A percentile compares a stretch with the other conserved stretches of the same genome.
Conservation (phyloP, 2,888 invertebrate genomes). For the Rambutsinella grinnellia region DNA sequence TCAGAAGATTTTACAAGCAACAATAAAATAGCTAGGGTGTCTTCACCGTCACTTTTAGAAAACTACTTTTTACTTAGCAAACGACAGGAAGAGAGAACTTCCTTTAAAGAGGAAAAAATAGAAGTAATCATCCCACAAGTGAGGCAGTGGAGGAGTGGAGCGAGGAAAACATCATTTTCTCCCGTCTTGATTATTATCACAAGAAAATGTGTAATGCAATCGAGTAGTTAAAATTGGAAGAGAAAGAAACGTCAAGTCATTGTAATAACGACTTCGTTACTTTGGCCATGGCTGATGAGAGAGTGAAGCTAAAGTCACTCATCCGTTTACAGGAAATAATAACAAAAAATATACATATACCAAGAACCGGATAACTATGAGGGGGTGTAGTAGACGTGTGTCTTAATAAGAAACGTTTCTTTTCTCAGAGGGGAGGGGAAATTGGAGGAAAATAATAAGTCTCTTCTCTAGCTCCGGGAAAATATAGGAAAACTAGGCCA, state of each 20-base stretch:
- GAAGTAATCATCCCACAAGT: constrained; percentile 10
- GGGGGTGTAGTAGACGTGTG: constrained; percentile 2
- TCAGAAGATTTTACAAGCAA: too few relatives aligned
- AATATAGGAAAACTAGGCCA: neutral
- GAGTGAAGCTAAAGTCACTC: constrained; percentile 54
- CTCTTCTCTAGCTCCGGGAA: neutral
- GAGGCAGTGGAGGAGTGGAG: neutral
- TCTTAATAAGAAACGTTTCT: neutral
- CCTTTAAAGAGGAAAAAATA: constrained; percentile 45
- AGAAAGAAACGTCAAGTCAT: constrained; percentile 15
- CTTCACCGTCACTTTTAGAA: too few relatives aligned
- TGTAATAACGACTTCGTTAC: constrained; percentile 39
- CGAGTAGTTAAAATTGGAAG: neutral
- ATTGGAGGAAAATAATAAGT: constrained; percentile 5
- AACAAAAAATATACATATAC: constrained; percentile 14
- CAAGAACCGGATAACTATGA: neutral
- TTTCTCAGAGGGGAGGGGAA: constrained; percentile 8
- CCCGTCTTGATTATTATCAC: neutral
- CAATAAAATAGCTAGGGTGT: too few relatives aligned
- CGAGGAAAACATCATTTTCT: constrained; percentile 39
- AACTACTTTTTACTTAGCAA: constrained; percentile 25
- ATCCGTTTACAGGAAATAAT: constrained; percentile 47
- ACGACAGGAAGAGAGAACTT: constrained; percentile 61
- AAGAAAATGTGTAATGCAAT: neutral
- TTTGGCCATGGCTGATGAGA: constrained; percentile 12